These are phyloP conservation scores for Lasioglossum morio DNA, from an alignment of 2,888 invertebrate species.

Conservation along the genomic window DNA sequence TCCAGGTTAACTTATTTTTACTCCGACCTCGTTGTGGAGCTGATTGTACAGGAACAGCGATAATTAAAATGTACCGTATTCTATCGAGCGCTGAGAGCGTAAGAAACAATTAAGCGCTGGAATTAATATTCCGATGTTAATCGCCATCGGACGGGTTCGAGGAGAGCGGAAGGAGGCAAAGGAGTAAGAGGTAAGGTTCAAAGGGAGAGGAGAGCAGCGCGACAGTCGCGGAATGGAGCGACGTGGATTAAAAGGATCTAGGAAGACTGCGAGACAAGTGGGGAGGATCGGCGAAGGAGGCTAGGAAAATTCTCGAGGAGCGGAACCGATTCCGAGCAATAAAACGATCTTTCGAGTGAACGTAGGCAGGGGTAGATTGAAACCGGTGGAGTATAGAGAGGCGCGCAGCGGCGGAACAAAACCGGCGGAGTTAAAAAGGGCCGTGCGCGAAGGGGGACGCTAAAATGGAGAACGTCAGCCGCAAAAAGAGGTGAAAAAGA, in stretches of 20 bases:
- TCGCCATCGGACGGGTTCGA: not conserved
- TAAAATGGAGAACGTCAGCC: conserved; percentile 32
- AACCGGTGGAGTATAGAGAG: conserved; percentile 50
- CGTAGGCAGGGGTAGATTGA: conserved; percentile 35
- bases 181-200: not conserved
- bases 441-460: conserved; percentile 12
- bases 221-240: conserved; percentile 42
- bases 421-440: conserved; percentile 47
- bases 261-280: not conserved
- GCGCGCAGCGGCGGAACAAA: conserved; percentile 40
- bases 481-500: conserved; percentile 14
- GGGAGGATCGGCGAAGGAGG: conserved; percentile 2
- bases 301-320: conserved; percentile 33
- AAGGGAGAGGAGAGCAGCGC: conserved; percentile 22
- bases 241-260: conserved; percentile 33
- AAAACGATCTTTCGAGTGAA: conserved; percentile 17
- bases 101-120: not conserved
- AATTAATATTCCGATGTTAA: not conserved
- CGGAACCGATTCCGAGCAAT: not conserved
- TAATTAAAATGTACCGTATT: not conserved
- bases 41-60: not conserved
- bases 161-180: not conserved
- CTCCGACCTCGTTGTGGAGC: not conserved
- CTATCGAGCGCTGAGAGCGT: not conserved
- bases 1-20: not conserved